Conservation (phyloP, 35 echinoderm and acorn worm genomes). For the Ophioderma brevispina region DNA sequence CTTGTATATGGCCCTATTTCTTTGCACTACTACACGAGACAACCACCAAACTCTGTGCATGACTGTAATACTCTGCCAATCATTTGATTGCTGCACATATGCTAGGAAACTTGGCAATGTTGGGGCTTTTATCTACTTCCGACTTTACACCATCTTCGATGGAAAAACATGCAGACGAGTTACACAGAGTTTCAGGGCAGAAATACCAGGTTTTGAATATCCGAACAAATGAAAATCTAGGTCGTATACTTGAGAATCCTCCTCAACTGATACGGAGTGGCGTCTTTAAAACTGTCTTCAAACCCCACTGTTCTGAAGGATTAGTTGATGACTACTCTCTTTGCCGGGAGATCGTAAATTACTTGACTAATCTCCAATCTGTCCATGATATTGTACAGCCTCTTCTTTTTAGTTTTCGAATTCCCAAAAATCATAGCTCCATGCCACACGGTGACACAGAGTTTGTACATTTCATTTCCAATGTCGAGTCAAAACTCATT, state of each 20-base stretch:
- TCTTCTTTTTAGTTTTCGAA: conserved; percentile 63
- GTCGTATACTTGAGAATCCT: conserved; percentile 76
- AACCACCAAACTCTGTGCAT: too few species aligned
- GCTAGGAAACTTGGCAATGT: too few species aligned
- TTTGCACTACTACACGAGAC: too few species aligned
- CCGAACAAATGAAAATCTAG: conserved; percentile 74
- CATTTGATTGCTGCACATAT: too few species aligned
- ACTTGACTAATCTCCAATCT: conserved; percentile 18
- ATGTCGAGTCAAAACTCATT: conserved; percentile 51
- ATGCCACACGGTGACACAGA: conserved; percentile 78
- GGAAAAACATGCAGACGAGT: too few species aligned
- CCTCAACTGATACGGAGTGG: conserved; percentile 18
- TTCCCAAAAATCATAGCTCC: conserved; percentile 77
- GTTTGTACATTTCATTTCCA: conserved; percentile 84
- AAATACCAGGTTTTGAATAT: conserved; percentile 78
- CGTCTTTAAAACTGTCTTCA: conserved; percentile 19
- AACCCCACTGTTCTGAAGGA: not conserved
- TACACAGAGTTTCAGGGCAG: too few species aligned
- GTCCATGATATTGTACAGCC: conserved; percentile 59
- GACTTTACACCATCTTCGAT: too few species aligned
- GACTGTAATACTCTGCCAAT: too few species aligned
- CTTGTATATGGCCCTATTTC: too few species aligned
- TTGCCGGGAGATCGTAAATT: conserved; percentile 34
- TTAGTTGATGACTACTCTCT: conserved; percentile 72
- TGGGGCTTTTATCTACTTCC: too few species aligned